Base-by-base conservation (phyloP, 2,797 vertebrate genomes). In the Tapera naevia region DNA sequence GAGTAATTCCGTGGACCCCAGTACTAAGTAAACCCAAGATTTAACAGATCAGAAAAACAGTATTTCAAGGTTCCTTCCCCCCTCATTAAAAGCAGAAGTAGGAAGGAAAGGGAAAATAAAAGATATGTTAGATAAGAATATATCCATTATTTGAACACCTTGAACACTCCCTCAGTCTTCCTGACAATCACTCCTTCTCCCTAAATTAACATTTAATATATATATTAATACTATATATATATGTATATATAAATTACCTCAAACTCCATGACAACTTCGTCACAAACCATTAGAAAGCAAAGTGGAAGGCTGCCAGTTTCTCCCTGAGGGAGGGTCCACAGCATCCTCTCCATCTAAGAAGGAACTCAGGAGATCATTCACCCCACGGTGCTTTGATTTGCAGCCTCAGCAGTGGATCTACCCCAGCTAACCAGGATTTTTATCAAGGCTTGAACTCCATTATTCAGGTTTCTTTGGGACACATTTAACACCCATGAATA, bases 261-360 rank as follows among this genome's bases (percentile, higher is more conserved):
- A 35, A 37, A 43, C 8, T 14, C 51, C 57, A 12, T 1, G 1
- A 22, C 3, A 9, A 23, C 33, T 19, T 9, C 33, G 27, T 19
- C 56, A 25, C 50, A 54, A 32, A 11, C 14, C 28, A 10, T 8
- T 2, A 18, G 35, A 33, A 56, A 32, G 23, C 35, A 3, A 13
- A 28, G 64, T 7, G 28, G 48, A 48, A 11, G 30, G 3, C 2
- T 0, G 18, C 15, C 3, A 4, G 4, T 37, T 1, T 6, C 13
- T 18, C 32, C 17, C 37, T 5, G 5, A 5, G 69, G 46, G 28
- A 17, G 53, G 7, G 11, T 9, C 9, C 11, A 46, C 9, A 46
- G 3, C 43, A 5, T 3, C 12, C 4, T 1, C 9, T 3, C 76
- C 21, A 5, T 9, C 21, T 46, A 46, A 22, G 21, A 17, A 46